A percentile compares a stretch with the other conserved stretches of the same genome.
Conservation (phyloP, 2,888 invertebrate species). For the Sinelater perroti region DNA sequence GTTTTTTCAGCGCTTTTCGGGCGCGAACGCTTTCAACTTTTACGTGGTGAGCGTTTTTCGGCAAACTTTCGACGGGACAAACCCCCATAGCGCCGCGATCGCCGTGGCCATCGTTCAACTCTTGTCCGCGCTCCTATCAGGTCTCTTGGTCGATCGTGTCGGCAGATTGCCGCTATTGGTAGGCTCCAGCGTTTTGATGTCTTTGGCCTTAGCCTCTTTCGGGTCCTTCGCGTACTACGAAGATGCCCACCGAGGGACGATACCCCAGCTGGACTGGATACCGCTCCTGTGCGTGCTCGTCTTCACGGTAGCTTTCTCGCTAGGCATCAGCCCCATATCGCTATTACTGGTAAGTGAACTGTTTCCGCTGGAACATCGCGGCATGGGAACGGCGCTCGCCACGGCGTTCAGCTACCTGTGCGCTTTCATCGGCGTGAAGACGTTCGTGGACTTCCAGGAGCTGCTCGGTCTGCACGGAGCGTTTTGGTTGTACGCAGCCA, state of each 20-base stretch:
- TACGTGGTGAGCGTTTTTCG: conserved; percentile 88
- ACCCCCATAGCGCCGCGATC: conserved; percentile 85
- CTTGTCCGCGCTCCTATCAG: conserved; percentile 83
- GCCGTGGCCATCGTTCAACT: conserved; percentile 87
- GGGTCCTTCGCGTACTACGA: conserved; percentile 86
- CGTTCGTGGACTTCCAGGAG: conserved; percentile 83
- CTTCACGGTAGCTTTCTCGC: conserved; percentile 85
- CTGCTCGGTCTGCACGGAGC: conserved; percentile 79
- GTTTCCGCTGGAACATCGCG: conserved; percentile 83
- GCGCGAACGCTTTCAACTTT: conserved; percentile 85
- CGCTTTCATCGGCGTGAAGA: conserved; percentile 86
- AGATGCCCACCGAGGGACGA: conserved; percentile 65
- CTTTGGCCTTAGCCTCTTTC: conserved; percentile 84
- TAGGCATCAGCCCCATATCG: conserved; percentile 88
- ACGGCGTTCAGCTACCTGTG: conserved; percentile 87
- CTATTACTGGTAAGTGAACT: conserved; percentile 85
- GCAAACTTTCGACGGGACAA: conserved; percentile 82
- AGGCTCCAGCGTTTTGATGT: conserved; percentile 85
- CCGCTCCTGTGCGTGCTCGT: conserved; percentile 83
- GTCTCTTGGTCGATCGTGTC: conserved; percentile 83
- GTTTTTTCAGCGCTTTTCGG: conserved; percentile 88
- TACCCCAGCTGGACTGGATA: conserved; percentile 78
- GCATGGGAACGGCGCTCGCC: conserved; percentile 87
- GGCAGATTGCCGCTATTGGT: conserved; percentile 85
- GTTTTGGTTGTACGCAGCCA: conserved; percentile 87